Evolutionary conservation across 2,888 invertebrate genomes (phyloP).

Genomic region (Archips crataeganus): DNA sequence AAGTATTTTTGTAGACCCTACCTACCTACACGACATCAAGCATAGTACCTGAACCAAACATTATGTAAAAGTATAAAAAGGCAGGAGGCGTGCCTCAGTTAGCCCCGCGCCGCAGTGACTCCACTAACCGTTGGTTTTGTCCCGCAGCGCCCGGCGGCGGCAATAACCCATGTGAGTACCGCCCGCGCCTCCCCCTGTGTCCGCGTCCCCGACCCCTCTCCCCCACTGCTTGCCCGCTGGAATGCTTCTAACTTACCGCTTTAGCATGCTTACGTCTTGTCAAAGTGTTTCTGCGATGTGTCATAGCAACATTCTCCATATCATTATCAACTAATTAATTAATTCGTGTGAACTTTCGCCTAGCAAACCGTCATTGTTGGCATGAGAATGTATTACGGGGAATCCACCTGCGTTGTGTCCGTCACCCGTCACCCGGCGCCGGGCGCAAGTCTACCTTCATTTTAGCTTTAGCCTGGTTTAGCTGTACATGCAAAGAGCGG

Average conservation of each 20-base stretch:
- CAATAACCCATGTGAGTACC: conserved; percentile 95
- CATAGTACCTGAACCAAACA: no score
- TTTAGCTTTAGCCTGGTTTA: no score
- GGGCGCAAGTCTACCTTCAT: background rate
- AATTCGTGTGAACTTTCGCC: background rate
- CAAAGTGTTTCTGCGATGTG: background rate
- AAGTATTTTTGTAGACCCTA: no score
- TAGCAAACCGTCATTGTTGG: background rate
- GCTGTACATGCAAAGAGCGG: no score
- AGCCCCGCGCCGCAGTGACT: background rate
- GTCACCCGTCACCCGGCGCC: background rate
- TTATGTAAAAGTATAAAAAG: no score
- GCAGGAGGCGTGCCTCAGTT: no score
- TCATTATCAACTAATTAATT: background rate
- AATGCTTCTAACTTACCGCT: conserved; percentile 10
- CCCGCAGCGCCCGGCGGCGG: conserved; percentile 94
- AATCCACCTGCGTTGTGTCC: background rate
- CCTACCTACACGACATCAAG: no score
- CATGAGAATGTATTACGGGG: background rate
- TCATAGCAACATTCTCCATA: background rate
- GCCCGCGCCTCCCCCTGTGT: conserved; percentile 40
- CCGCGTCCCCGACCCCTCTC: background rate
- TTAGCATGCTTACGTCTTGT: conserved; percentile 1
- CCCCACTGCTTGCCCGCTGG: background rate
- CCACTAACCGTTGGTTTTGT: conserved; percentile 73